These are phyloP conservation scores for Melikaiella ostensackeni DNA, from an alignment of 2,888 invertebrate species.

Conservation along the genomic window DNA sequence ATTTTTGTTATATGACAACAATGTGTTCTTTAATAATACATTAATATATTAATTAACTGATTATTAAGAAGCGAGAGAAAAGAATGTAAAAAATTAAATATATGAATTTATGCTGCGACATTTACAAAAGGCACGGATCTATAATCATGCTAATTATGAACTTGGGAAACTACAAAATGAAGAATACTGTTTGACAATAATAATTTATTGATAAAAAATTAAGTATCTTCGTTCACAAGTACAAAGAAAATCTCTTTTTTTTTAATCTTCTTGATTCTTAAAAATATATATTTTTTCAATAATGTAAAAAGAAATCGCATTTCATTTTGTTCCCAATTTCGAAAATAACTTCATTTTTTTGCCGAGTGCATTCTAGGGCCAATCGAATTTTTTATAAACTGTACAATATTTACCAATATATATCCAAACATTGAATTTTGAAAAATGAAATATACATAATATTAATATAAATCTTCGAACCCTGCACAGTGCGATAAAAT, in stretches of 20 bases:
- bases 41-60: not conserved
- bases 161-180: not conserved
- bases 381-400: not conserved
- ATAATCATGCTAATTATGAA: constrained; percentile 22
- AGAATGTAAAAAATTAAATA: constrained; percentile 19
- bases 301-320: not conserved
- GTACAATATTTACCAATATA: not conserved
- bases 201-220: not conserved
- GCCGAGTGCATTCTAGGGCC: not conserved
- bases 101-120: not conserved
- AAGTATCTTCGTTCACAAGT: not conserved
- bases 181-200: not conserved
- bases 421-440: not conserved
- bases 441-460: constrained; percentile 13
- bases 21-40: not conserved
- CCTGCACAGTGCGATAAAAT: constrained; percentile 26
- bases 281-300: not conserved
- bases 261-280: not conserved
- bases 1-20: not conserved
- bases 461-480: constrained; percentile 21
- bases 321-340: too few species aligned
- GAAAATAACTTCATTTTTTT: too few species aligned
- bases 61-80: not conserved
- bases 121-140: constrained; percentile 15
- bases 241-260: not conserved